A percentile compares a stretch with the other conserved stretches of the same genome.
Evolutionary conservation across 2,888 invertebrate genomes (phyloP).

Genomic region (Drosophila monieri): DNA sequence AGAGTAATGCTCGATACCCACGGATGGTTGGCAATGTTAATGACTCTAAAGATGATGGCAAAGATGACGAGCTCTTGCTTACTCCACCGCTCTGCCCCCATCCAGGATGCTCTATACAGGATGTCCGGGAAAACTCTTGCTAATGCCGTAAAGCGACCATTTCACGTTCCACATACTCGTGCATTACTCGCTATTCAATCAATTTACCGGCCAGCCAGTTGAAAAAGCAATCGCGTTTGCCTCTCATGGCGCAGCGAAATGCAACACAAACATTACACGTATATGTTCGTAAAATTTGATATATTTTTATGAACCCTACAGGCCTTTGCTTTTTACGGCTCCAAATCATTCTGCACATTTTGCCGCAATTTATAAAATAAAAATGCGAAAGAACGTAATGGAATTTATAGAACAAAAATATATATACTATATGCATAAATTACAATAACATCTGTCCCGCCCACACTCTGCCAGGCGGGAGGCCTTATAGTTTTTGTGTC

Average conservation of each 20-base stretch:
- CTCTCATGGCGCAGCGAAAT: constrained; percentile 11
- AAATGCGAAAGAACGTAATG: constrained; percentile 34
- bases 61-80: constrained; percentile 54
- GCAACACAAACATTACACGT: constrained; percentile 49
- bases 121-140: constrained; percentile 32
- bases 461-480: neutral
- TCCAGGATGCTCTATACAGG: neutral
- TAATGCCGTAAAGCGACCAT: constrained; percentile 36
- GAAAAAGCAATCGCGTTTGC: constrained; percentile 32
- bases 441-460: constrained; percentile 65
- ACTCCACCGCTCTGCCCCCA: neutral
- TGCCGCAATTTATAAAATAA: constrained; percentile 40
- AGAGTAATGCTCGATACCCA: constrained; percentile 39
- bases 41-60: constrained; percentile 69
- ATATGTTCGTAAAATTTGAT: constrained; percentile 33
- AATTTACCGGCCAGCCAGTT: constrained; percentile 30
- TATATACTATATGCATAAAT: constrained; percentile 60
- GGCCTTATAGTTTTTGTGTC: constrained; percentile 29
- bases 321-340: constrained; percentile 39
- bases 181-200: constrained; percentile 40
- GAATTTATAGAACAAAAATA: constrained; percentile 53
- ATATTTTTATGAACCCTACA: constrained; percentile 53
- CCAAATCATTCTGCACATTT: constrained; percentile 65
- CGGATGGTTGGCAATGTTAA: constrained; percentile 64
- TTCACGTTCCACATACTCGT: constrained; percentile 27